Evolutionary conservation across 2,888 invertebrate species (phyloP), one percentile per base, ranked within the genome.

Genomic region (Esperia sulphurella): DNA sequence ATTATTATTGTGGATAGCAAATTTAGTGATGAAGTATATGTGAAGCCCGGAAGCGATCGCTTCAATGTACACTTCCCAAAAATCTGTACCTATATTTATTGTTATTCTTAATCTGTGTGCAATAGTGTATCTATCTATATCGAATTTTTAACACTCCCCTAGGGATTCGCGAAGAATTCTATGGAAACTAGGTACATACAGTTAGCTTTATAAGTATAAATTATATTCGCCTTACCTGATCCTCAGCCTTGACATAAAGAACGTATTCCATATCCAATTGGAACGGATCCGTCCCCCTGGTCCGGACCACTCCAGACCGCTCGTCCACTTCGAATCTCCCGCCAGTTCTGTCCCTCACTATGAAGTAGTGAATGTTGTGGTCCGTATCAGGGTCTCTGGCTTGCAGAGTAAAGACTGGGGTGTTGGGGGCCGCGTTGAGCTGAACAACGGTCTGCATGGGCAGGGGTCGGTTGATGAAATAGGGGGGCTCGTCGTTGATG

Each of bases 361-460:
- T 97, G 87, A 98, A 97, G 83, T 98, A 97, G 79, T 97, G 97
- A 57, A 98, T 97, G 76, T 97, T 96, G 79, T 97, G 97, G 85
- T 97, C 98, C 0, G 97, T 97, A 76, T 98, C 98, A 3, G 98
- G 98, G 80, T 99, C 98, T 58, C 97, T 91, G 12, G 99, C 99
- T 79, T 98, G 97, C 28, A 99, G 92, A n/a, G 98, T 98, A 86
- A 98, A 98, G 4, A 98, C 98, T 5, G 97, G 97, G 0, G 97
- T 97, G 79, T 98, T 98, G 37, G 97, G 96, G 3, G 97, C 96
- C 3, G 98, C 98, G 78, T 98, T 98, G 46, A 97, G 92, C 72
- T 98, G 97, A 0, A 98, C 98, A 52, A 98, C 98, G 0, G 98
- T 97, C 83, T 98, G 97, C 96, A 98, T 98, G 13, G 99, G 99